Conservation (phyloP, 1,140 invertebrate species). For the Platyscapa corneri region DNA sequence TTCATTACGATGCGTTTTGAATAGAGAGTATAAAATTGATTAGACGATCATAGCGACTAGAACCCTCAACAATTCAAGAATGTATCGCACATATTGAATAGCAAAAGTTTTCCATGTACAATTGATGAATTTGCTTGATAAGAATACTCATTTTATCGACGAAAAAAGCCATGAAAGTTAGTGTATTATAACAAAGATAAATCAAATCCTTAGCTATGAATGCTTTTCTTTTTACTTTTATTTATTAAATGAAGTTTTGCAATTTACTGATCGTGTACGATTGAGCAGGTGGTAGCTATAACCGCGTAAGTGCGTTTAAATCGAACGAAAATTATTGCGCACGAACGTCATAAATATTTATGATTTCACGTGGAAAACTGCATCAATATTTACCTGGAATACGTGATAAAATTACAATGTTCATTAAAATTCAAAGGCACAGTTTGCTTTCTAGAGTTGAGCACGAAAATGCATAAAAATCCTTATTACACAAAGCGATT, state of each 20-base stretch:
- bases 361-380: background rate
- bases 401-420: slow-evolving; percentile 12
- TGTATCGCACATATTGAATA: background rate
- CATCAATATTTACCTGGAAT: background rate
- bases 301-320: background rate
- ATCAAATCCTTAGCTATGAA: background rate
- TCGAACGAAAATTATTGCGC: background rate
- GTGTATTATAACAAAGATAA: background rate
- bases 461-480: background rate
- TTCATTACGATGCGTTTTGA: background rate
- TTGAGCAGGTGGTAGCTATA: background rate
- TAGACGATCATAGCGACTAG: background rate
- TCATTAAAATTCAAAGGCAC: slow-evolving; percentile 18
- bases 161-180: background rate
- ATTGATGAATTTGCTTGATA: background rate
- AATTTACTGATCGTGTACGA: background rate
- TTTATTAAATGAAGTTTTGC: background rate
- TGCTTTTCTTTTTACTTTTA: background rate
- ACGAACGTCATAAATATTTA: background rate
- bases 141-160: background rate
- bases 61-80: background rate
- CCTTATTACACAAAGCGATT: background rate
- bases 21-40: background rate
- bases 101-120: background rate
- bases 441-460: background rate